Conservation (phyloP, 2,888 invertebrate genomes). For the Synergus gifuensis region DNA sequence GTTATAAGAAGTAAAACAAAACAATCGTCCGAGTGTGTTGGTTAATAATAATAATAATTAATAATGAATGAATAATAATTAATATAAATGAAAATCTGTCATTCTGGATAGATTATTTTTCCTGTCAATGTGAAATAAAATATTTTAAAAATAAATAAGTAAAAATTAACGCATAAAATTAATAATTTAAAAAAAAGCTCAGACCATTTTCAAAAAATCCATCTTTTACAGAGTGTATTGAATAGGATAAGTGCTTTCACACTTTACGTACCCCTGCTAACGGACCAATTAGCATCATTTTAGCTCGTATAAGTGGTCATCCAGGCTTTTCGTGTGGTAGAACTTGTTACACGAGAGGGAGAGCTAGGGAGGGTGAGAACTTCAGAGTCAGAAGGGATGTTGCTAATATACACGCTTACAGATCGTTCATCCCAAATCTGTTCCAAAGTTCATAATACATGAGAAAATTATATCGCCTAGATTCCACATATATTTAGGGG, state of each 20-base stretch:
- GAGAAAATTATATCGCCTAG: slow-evolving; percentile 4
- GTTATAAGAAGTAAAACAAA: no score
- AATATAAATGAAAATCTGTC: no score
- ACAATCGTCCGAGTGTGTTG: no score
- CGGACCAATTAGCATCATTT: slow-evolving; percentile 67
- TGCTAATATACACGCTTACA: slow-evolving; percentile 44
- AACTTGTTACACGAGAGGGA: slow-evolving; percentile 51
- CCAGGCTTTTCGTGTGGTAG: slow-evolving; percentile 56
- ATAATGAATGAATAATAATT: no score
- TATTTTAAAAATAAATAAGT: neutral
- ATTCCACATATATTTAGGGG: neutral
- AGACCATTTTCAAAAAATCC: neutral
- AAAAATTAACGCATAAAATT: no score
- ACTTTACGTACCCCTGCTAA: slow-evolving; percentile 64
- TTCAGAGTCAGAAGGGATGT: slow-evolving; percentile 46
- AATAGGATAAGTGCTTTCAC: slow-evolving; percentile 61
- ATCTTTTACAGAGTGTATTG: neutral
- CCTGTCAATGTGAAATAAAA: no score
- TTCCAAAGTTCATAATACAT: slow-evolving; percentile 25
- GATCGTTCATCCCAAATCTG: slow-evolving; percentile 24
- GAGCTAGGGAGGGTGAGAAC: slow-evolving; percentile 43
- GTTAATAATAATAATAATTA: no score
- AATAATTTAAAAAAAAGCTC: no score
- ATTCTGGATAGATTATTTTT: no score
- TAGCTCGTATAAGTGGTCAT: slow-evolving; percentile 64